Base-by-base conservation (phyloP, 1,140 invertebrate species). In the Ceratosolen solmsi region DNA sequence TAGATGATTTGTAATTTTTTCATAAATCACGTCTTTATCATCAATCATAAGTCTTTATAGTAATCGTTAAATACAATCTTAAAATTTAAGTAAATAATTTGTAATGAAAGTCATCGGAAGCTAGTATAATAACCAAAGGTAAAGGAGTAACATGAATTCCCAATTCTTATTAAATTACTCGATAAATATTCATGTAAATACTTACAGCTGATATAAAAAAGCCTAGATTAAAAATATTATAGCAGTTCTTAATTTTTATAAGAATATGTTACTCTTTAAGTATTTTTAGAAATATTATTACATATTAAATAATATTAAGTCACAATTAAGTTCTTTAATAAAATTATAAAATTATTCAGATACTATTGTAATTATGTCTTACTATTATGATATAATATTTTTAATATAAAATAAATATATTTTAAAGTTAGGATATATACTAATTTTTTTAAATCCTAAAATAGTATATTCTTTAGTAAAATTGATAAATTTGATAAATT, bases 21-120 rank as follows among this genome's bases (percentile, higher is more conserved):
- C 72, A 56, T 81, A 70, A 75, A 81, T 54, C 25, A n/a, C n/a
- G n/a, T n/a, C n/a, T n/a, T n/a, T n/a, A n/a, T n/a, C n/a, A n/a
- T n/a, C n/a, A n/a, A n/a, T n/a, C n/a, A n/a, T n/a, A n/a, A n/a
- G n/a, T n/a, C n/a, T n/a, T n/a, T n/a, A n/a, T n/a, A n/a, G n/a
- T n/a, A n/a, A n/a, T n/a, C n/a, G n/a, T n/a, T n/a, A n/a, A n/a
- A 20, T 68, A 71, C 38, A 76, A 76, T 65, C 38, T 73, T 30
- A 15, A 25, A 4, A 5, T 20, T 13, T n/a, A 63, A 83, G 86
- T 85, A 79, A 84, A 80, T 80, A 84, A 86, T 84, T 85, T 86
- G 86, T 87, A 86, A 73, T 71, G 60, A 81, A 72, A 36, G 46
- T 8, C 51, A 20, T 30, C 60, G 33, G 4, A 4, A 54, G 56